phyloP scores from a whole-genome alignment of 2,888 invertebrate species.

The Orthosia gracilis region DNA sequence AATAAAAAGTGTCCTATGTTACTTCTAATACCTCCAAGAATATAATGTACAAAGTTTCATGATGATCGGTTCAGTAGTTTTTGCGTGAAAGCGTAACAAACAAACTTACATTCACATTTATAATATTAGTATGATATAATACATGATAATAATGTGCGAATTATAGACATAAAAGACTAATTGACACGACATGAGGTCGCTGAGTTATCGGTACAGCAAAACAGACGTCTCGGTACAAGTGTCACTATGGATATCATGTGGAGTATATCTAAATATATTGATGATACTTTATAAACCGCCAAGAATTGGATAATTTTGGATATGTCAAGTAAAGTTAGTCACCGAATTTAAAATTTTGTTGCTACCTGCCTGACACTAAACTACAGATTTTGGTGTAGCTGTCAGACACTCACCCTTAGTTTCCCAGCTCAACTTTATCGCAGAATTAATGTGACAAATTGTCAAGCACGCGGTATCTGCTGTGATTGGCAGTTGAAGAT shows the following conservation, averaged over 20 bases:
- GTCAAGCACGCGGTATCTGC: too few relatives aligned
- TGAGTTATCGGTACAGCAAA: constrained; percentile 49
- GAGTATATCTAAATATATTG: constrained; percentile 3
- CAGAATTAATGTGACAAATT: too few relatives aligned
- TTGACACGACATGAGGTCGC: constrained; percentile 52
- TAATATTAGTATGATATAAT: too few relatives aligned
- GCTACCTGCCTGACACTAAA: background rate
- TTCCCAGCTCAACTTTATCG: too few relatives aligned
- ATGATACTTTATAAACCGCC: background rate
- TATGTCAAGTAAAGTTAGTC: background rate
- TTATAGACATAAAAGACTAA: constrained; percentile 36
- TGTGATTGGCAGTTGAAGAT: too few relatives aligned
- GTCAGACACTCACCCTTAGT: too few relatives aligned
- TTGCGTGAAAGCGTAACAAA: too few relatives aligned
- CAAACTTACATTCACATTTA: too few relatives aligned
- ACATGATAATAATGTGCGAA: constrained; percentile 21
- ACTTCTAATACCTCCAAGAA: too few relatives aligned
- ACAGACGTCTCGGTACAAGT: constrained; percentile 34
- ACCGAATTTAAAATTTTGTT: background rate
- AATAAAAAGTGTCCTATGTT: too few relatives aligned
- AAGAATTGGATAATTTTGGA: background rate
- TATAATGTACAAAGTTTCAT: too few relatives aligned
- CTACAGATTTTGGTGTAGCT: background rate
- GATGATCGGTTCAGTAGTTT: too few relatives aligned
- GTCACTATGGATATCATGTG: constrained; percentile 2